Base-by-base conservation (phyloP, 2,888 invertebrate species). In the Drosophila ezoana region DNA sequence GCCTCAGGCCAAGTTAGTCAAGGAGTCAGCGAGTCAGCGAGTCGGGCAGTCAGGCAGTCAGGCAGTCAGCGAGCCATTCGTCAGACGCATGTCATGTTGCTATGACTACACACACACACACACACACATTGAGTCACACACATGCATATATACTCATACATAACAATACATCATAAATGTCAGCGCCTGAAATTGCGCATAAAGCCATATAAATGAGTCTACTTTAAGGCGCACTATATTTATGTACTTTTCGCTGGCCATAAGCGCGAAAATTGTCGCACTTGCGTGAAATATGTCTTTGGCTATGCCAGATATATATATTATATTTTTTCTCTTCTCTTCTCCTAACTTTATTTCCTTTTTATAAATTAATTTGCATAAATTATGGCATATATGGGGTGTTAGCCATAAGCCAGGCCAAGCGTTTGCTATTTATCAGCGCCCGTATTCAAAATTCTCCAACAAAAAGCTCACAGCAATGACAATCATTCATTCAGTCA, bases 121-220 rank as follows among this genome's bases (percentile, higher is more conserved):
- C 14, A 51, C 5, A 20, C 9, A 35, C 35, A 41, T 9, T 32
- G 23, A 52, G n/a, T 48, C 48, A 52, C 32, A 38, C 11, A 52
- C 40, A 47, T 33, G 10, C 37, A 69, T 49, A 23, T 40, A 35
- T 43, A 74, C 51, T 37, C 60, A 77, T 85, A 79, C 58, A 68
- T 68, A 70, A 75, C 68, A 76, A 75, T 77, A 79, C 76, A 76
- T 86, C 89, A 90, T 90, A 90, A 90, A 81, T 90, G 89, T 90
- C 89, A 90, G 82, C 90, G 81, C 68, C 76, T 82, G 76, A 79
- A 86, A 86, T 86, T 82, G 81, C 89, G 78, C 75, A 81, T 77
- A 89, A 89, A 90, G 88, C 83, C 84, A 87, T 87, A 89, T 90
- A 89, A 90, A 89, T 89, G 89, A 77, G 82, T 79, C 76, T 82